Conservation (phyloP, 92 coral and sea anemone genomes). For the Zoanthus sociatus region DNA sequence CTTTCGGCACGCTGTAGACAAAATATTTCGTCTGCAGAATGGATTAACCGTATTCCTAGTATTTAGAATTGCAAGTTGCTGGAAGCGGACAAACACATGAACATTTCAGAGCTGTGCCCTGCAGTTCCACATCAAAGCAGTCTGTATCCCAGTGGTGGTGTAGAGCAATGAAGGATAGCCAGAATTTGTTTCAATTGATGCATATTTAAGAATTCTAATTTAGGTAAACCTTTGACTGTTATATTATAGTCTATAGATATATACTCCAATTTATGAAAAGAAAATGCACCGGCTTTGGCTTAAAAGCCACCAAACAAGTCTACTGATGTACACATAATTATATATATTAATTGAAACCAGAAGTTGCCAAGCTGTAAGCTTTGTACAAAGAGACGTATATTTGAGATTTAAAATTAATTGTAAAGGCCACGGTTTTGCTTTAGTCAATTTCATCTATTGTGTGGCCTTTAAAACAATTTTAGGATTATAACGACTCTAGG, state of each 20-base stretch:
- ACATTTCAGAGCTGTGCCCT: not conserved
- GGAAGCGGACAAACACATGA: not conserved
- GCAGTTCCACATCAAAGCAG: not conserved
- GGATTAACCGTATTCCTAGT: not conserved
- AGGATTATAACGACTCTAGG: too few species aligned
- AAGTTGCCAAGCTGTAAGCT: not conserved
- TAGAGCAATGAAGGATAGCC: not conserved
- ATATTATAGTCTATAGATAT: not conserved
- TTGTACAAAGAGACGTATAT: not conserved
- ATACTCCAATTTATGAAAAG: not conserved
- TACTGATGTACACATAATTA: not conserved
- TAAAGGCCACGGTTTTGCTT: not conserved
- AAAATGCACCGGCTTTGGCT: not conserved
- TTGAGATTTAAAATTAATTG: not conserved
- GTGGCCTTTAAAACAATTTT: too few species aligned
- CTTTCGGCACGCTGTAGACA: not conserved
- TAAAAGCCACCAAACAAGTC: not conserved
- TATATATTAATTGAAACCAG: not conserved
- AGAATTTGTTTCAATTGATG: conserved; percentile 7
- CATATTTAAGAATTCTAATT: conserved; percentile 40
- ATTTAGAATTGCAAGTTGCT: conserved; percentile 12
- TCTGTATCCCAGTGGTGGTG: not conserved
- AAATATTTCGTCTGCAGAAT: conserved; percentile 3
- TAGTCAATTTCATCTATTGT: too few species aligned
- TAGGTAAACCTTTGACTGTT: not conserved